A percentile compares a stretch with the other conserved stretches of the same genome.
These are phyloP conservation scores for Matsumyia berberina DNA, from an alignment of 2,888 invertebrate genomes.

Conservation along the genomic window DNA sequence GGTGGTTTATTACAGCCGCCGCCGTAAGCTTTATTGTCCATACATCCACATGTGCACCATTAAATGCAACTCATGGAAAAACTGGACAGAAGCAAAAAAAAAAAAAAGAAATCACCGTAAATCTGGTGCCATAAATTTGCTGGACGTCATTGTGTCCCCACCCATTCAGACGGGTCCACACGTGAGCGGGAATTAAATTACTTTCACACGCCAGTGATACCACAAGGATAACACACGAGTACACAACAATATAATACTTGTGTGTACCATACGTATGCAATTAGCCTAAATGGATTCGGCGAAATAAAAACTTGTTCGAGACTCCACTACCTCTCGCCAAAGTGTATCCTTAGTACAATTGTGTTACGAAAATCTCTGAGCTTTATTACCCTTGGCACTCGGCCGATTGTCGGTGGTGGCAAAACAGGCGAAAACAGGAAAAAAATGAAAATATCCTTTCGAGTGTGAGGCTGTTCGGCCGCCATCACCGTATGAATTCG, in stretches of 20 bases:
- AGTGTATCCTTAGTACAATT: slow-evolving; percentile 28
- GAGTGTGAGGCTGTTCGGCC: background rate
- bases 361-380: slow-evolving; percentile 67
- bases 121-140: slow-evolving; percentile 67
- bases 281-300: slow-evolving; percentile 74
- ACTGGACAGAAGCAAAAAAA: slow-evolving; percentile 3
- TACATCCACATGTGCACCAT: slow-evolving; percentile 58
- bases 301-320: slow-evolving; percentile 71
- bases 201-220: slow-evolving; percentile 69
- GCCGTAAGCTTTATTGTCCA: slow-evolving; percentile 61
- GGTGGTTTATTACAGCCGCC: slow-evolving; percentile 54
- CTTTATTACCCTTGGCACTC: slow-evolving; percentile 65
- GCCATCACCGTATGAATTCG: slow-evolving; percentile 53
- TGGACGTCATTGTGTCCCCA: slow-evolving; percentile 35
- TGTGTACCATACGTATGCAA: slow-evolving; percentile 59
- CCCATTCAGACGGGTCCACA: slow-evolving; percentile 33
- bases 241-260: slow-evolving; percentile 36
- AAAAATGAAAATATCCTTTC: slow-evolving; percentile 33
- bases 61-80: slow-evolving; percentile 69
- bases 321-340: slow-evolving; percentile 12
- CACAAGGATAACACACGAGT: slow-evolving; percentile 34
- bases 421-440: background rate
- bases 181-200: slow-evolving; percentile 63
- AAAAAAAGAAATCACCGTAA: slow-evolving; percentile 41
- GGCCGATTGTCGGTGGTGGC: slow-evolving; percentile 49